Conservation (phyloP, 2,113 vertebrate genomes). For the Mohoua ochrocephala region DNA sequence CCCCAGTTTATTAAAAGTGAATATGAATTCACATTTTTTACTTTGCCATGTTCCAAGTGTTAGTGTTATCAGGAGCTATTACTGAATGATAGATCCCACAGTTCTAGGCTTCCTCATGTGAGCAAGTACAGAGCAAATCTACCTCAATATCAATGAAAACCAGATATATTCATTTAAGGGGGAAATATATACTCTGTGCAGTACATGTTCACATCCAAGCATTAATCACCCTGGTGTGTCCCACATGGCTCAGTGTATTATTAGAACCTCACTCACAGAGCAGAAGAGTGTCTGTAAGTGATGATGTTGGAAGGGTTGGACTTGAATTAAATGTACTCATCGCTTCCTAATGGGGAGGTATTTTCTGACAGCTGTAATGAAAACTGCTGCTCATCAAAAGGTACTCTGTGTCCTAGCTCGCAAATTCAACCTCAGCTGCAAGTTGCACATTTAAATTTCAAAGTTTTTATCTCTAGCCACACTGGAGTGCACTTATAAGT, state of each 20-base stretch:
- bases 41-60: slow-evolving; percentile 37
- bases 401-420: slow-evolving; percentile 67
- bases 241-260: slow-evolving; percentile 58
- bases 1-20: slow-evolving; percentile 72
- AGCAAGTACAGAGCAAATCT: slow-evolving; percentile 30
- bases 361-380: slow-evolving; percentile 67
- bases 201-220: background rate
- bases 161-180: slow-evolving; percentile 3
- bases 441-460: slow-evolving; percentile 72
- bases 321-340: slow-evolving; percentile 41
- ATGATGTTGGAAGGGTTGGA: slow-evolving; percentile 27
- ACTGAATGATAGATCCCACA: slow-evolving; percentile 29
- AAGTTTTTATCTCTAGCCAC: slow-evolving; percentile 64
- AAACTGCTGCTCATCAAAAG: slow-evolving; percentile 68
- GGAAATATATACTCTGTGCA: background rate
- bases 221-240: slow-evolving; percentile 58
- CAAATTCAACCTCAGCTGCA: slow-evolving; percentile 59
- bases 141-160: slow-evolving; percentile 30
- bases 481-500: slow-evolving; percentile 55
- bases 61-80: slow-evolving; percentile 61
- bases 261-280: slow-evolving; percentile 57
- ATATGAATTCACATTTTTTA: slow-evolving; percentile 69
- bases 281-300: slow-evolving; percentile 52
- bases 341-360: slow-evolving; percentile 59
- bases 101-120: slow-evolving; percentile 43